Base-by-base conservation (phyloP, 2,797 vertebrate species). In the Gorsachius magnificus region DNA sequence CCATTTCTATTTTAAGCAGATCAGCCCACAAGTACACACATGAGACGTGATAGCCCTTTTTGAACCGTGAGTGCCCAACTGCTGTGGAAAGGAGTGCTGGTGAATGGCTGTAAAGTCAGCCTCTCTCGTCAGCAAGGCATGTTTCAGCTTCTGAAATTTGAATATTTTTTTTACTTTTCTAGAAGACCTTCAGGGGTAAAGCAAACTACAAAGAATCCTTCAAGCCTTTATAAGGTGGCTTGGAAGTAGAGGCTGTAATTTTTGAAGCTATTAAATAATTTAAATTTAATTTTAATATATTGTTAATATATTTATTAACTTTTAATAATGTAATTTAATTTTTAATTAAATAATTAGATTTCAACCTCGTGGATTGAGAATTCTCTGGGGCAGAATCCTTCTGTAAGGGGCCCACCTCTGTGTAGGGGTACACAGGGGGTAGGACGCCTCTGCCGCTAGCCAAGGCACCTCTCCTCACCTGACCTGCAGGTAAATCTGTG, bases 141-240 rank as follows among this genome's bases (percentile, higher is more conserved):
- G 58, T 86, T 79, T 53, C 65, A 81, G 58, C 89, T 83, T 83
- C 54, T 48, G 63, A 95, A 61, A 92, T 88, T 12, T 85, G 41
- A 93, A 75, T 89, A 64, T 7, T 48, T 54, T 86, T 83, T 83
- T 65, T 38, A 53, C 65, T 68, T 76, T 81, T 66, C 87, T 79
- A 87, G 69, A 89, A 83, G 51, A 38, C 89, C 87, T 94, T 90
- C 48, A 80, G 35, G 71, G 51, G 18, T 56, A 72, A 75, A 85
- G 33, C 45, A 82, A 93, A 83, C 51, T 90, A 69, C 76, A 91
- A 89, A 91, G 87, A 46, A 75, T 85, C 54, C 50, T 87, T 83
- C 57, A 71, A 71, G 31, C 25, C 46, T 81, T 82, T 88, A 69
- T 51, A 83, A 69, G 33, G 57, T 80, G 35, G 50, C 91, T 92